Conservation (phyloP, 2,797 vertebrate species). For the Euthynnus affinis region DNA sequence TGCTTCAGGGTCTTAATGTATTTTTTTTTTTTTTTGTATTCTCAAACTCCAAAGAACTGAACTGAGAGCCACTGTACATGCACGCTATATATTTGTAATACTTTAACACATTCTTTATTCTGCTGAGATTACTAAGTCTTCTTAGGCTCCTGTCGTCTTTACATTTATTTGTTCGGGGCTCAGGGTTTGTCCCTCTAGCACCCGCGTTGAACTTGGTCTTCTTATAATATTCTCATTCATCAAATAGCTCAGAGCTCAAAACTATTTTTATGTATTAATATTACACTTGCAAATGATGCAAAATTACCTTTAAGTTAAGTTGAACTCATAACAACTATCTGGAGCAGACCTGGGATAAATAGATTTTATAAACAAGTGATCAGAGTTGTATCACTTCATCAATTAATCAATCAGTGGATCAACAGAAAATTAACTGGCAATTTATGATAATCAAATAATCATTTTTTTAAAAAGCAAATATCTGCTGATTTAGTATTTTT, state of each 20-base stretch:
- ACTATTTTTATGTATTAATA: not conserved
- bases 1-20: not conserved
- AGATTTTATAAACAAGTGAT: no score
- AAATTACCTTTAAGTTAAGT: not conserved
- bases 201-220: not conserved
- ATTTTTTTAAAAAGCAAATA: no score
- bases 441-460: no score
- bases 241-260: not conserved
- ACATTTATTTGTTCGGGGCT: not conserved
- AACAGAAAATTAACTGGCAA: no score
- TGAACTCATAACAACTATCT: not conserved
- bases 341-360: not conserved
- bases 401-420: no score
- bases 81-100: not conserved
- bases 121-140: not conserved
- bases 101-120: not conserved
- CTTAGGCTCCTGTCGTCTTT: not conserved
- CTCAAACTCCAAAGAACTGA: not conserved
- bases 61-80: not conserved
- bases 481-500: no score
- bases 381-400: no score
- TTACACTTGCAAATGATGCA: not conserved
- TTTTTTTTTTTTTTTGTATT: not conserved
- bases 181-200: not conserved
- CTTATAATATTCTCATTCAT: not conserved